A percentile compares a stretch with the other conserved stretches of the same genome.
phyloP scores from a whole-genome alignment of 2,888 invertebrate species.

The Synergus laeviventris region DNA sequence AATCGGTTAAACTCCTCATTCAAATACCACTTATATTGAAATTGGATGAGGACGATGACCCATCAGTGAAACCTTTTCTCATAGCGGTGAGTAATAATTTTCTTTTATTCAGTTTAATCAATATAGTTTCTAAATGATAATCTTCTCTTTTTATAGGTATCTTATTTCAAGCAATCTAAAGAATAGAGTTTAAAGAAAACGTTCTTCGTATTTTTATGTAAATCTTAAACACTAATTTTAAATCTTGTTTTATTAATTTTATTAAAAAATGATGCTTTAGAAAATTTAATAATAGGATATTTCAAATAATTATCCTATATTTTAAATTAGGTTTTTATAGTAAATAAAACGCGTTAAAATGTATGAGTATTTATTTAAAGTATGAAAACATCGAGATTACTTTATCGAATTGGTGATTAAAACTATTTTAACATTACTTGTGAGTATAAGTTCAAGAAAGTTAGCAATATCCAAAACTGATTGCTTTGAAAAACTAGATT shows the following conservation, averaged over 20 bases:
- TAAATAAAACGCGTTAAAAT: background rate
- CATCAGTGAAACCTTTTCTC: background rate
- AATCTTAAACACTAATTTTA: background rate
- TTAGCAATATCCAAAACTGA: slow-evolving; percentile 10
- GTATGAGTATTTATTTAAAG: background rate
- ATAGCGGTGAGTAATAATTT: background rate
- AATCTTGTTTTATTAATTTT: background rate
- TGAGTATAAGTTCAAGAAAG: background rate
- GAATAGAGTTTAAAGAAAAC: background rate
- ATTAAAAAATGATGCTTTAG: background rate
- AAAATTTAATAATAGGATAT: background rate
- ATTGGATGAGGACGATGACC: background rate
- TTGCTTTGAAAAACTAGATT: background rate
- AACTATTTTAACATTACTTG: background rate
- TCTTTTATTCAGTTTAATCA: background rate
- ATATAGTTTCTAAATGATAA: background rate
- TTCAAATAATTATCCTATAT: no score
- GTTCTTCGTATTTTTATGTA: background rate
- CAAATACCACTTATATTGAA: background rate
- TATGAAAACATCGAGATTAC: slow-evolving; percentile 2
- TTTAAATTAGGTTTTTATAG: background rate
- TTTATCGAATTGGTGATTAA: background rate
- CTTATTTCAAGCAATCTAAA: background rate
- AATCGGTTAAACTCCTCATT: background rate
- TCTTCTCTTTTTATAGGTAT: background rate